These are phyloP conservation scores for Phortica okadai DNA, from an alignment of 2,888 invertebrate genomes.

Conservation along the genomic window DNA sequence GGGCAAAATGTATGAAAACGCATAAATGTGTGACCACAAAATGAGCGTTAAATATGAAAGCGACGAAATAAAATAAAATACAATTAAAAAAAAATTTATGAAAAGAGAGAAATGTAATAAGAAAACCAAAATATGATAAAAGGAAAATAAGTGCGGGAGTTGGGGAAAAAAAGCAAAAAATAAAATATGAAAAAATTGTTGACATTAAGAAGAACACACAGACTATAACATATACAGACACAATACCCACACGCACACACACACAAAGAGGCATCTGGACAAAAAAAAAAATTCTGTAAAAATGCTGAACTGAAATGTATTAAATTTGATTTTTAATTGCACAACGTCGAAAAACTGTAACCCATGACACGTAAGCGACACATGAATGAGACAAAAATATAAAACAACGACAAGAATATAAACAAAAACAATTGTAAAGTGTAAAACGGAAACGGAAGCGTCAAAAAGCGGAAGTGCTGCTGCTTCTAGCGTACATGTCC, in stretches of 20 bases:
- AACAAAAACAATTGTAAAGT: constrained; percentile 2
- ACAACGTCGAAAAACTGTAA: constrained; percentile 1
- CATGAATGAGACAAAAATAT: not conserved
- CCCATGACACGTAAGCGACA: not conserved
- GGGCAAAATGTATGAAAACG: not conserved
- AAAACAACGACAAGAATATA: not conserved
- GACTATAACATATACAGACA: not conserved
- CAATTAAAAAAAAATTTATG: constrained; percentile 66
- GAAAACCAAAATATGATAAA: too few relatives aligned
- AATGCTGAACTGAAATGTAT: constrained; percentile 26
- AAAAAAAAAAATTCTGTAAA: not conserved
- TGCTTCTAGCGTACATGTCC: constrained; percentile 19
- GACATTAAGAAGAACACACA: constrained; percentile 32
- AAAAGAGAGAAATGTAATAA: constrained; percentile 31
- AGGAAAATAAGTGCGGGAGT: too few relatives aligned
- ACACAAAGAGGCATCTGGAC: not conserved
- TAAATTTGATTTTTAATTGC: constrained; percentile 42
- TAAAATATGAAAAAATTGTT: too few relatives aligned
- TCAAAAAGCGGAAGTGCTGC: constrained; percentile 35
- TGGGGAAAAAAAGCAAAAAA: too few relatives aligned
- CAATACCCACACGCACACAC: not conserved
- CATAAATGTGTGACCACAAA: constrained; percentile 34
- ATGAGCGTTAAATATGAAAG: constrained; percentile 41
- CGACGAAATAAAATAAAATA: constrained; percentile 29
- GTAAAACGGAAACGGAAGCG: constrained; percentile 18